These are phyloP conservation scores for Notolabrus celidotus DNA, from an alignment of 2,797 vertebrate species.

Conservation along the genomic window DNA sequence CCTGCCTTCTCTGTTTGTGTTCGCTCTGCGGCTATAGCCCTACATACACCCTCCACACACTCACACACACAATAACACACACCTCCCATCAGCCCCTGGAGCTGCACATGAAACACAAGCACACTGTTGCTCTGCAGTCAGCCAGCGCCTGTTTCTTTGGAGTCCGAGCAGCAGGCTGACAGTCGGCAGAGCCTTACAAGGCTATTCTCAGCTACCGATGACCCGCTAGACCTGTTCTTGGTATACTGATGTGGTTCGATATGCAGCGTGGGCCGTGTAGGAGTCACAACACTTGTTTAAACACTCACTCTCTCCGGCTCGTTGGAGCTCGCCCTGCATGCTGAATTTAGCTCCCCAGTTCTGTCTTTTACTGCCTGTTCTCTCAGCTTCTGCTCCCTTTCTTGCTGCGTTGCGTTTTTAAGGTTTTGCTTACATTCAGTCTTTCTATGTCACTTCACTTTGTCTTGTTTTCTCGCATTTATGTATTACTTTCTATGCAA, in stretches of 20 bases:
- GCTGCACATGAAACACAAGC: constrained; percentile 64
- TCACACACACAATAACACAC: constrained; percentile 54
- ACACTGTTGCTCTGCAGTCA: constrained; percentile 57
- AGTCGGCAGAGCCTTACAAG: constrained; percentile 77
- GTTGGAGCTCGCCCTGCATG: constrained; percentile 61
- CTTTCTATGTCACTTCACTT: constrained; percentile 47
- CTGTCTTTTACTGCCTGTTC: constrained; percentile 64
- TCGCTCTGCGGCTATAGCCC: constrained; percentile 51
- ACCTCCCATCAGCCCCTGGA: constrained; percentile 64
- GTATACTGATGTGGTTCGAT: constrained; percentile 77
- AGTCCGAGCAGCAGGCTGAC: constrained; percentile 66
- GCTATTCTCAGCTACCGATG: constrained; percentile 79
- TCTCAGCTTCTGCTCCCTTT: constrained; percentile 55
- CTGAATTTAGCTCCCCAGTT: constrained; percentile 68
- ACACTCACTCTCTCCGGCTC: constrained; percentile 70
- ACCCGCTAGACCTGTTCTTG: constrained; percentile 74
- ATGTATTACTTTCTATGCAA: constrained; percentile 34
- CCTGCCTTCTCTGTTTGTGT: constrained; percentile 62
- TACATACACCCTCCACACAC: constrained; percentile 56
- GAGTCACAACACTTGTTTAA: constrained; percentile 79
- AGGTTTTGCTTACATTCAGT: constrained; percentile 57
- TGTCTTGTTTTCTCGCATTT: constrained; percentile 32
- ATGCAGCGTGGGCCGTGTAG: constrained; percentile 77
- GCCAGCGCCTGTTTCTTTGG: constrained; percentile 58
- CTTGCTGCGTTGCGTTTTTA: constrained; percentile 59